Evolutionary conservation across 2,888 invertebrate species (phyloP), one percentile per base, ranked within the genome.

Genomic region (Seira sanloemensis): DNA sequence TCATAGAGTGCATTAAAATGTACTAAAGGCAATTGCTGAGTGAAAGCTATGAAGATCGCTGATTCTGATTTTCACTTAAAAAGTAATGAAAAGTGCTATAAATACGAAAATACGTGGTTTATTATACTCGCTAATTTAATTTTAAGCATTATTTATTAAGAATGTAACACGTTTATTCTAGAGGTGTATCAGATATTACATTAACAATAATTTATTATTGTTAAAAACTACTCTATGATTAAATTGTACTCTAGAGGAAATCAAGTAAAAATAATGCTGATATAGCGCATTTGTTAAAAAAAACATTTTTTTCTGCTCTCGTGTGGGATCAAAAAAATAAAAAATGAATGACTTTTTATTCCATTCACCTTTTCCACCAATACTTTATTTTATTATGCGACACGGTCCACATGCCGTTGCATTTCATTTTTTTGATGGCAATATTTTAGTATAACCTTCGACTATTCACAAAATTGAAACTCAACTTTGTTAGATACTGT

Each of bases 261-360:
- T 16, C 7, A 4, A 58, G 58, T 58, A 58, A 58, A 58, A 58
- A 58, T 58, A n/a, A 58, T 58, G 58, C 58, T 58, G n/a, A n/a
- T 18, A n/a, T 12, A 4, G 18, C 58, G 58, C 58, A 58, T 58
- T 58, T n/a, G 4, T 58, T 58, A 18, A 58, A n/a, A n/a, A 58
- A 18, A 58, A 4, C 7, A 58, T 18, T 5, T 58, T 58, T 58
- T 58, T 58, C 58, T n/a, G 58, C 54, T 76, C 62, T 75, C 12
- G 78, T 78, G 65, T 84, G 84, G 84, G 84, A 84, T 78, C 84
- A 84, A 84, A 74, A 69, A 65, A 78, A 84, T 68, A 73, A 67
- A 50, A 65, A 79, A 79, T 69, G 78, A 84, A 84, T 75, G 75
- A 84, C 75, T 78, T 74, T 78, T 71, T 82, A 82, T 78, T 83